Conservation (phyloP, 2,113 vertebrate species). For the Todiramphus saurophagus region DNA sequence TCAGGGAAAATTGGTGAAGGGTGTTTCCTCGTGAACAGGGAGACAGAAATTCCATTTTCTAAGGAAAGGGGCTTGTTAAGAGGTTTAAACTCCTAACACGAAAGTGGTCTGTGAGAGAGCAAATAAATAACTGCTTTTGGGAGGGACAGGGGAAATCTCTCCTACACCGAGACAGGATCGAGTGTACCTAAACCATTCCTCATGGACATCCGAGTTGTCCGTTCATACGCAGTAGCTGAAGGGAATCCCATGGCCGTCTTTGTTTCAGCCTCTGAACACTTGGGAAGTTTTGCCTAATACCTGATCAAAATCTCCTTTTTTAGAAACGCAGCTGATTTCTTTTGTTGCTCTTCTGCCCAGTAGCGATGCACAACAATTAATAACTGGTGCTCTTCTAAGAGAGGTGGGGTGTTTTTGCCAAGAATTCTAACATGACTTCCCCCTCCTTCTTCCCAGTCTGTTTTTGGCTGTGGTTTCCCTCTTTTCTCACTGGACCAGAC, state of each 20-base stretch:
- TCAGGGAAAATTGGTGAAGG: neutral
- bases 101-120: neutral
- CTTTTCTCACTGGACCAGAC: neutral
- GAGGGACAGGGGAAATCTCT: neutral
- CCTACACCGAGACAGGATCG: fast-evolving
- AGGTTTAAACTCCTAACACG: neutral
- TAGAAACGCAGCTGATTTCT: neutral
- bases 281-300: neutral
- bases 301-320: neutral
- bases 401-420: neutral
- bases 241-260: neutral
- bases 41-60: neutral
- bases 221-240: neutral
- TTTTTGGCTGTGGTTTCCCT: conserved; percentile 21
- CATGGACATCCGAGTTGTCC: fast-evolving
- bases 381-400: neutral
- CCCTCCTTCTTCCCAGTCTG: neutral
- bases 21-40: neutral
- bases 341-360: neutral
- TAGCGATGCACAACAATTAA: neutral
- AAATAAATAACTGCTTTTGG: neutral
- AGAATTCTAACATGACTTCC: neutral
- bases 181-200: neutral
- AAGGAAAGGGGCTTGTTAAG: neutral
- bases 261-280: neutral